Base-by-base conservation (phyloP, 2,797 vertebrate genomes). In the Yasuhikotakia modesta region DNA sequence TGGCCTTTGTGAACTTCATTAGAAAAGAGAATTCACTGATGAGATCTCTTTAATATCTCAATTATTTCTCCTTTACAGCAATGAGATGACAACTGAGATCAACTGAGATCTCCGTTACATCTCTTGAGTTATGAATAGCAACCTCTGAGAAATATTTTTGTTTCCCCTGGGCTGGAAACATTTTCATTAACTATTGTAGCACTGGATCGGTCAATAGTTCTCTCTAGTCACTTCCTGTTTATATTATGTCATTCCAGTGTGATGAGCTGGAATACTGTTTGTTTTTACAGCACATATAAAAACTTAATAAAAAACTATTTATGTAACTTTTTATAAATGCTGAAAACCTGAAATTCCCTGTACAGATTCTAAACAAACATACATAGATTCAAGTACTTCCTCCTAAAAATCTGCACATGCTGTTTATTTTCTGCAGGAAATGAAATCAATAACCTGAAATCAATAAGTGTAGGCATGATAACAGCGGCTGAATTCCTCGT, bases 401-500 rank as follows among this genome's bases (percentile, higher is more conserved):
- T 50, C 17, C 30, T n/a, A 16, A 63, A 32, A 10, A 63, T n/a
- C 60, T 39, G 14, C 21, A 74, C 2, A 45, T 32, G 65, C 17
- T 21, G 0, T 24, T 39, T 3, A 27, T 45, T 45, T 30, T 73
- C 24, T 8, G 17, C 39, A 19, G 53, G 53, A 60, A 72, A 72
- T n/a, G n/a, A 72, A 55, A 72, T 72, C 6, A 46, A 24, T 30
- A 55, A 58, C 53, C 69, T 53, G 53, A 58, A 70, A 70, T 78
- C 66, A 48, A 70, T 61, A 61, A 50, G 21, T 17, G 22, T 30
- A 43, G 43, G 65, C 52, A 30, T 3, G 46, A 79, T 52, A 78
- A 83, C n/a, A 48, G 50, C 11, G 46, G 19, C 52, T 77, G 27
- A 24, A n/a, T 66, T 71, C 10, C 67, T 76, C 46, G 45, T 87